These are phyloP conservation scores for Diachasmimorpha longicaudata DNA, from an alignment of 1,140 invertebrate genomes.

Conservation along the genomic window DNA sequence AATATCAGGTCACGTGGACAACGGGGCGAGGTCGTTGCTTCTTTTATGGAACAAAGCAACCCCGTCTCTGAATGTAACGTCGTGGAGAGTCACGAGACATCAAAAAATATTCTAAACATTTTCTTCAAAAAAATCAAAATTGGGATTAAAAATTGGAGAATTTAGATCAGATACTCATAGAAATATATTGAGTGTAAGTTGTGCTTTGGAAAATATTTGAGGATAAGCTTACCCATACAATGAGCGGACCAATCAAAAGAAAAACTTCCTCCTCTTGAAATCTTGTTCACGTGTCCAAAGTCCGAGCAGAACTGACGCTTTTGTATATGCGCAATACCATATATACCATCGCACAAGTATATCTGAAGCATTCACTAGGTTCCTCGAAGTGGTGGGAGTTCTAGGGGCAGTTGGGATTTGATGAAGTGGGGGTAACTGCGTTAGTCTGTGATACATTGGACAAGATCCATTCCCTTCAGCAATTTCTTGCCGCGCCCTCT, in stretches of 20 bases:
- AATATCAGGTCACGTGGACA: not conserved
- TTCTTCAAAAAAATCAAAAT: too few relatives aligned
- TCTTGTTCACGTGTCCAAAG: constrained; percentile 46
- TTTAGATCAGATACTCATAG: too few relatives aligned
- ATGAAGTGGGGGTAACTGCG: too few relatives aligned
- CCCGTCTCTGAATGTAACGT: not conserved
- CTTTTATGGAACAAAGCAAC: not conserved
- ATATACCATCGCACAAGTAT: constrained; percentile 22
- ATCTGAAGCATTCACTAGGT: too few relatives aligned
- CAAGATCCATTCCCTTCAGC: too few relatives aligned
- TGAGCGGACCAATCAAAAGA: constrained; percentile 62
- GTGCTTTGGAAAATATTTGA: too few relatives aligned
- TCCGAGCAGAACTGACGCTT: constrained; percentile 47
- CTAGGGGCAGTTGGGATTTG: too few relatives aligned
- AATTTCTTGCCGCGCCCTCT: too few relatives aligned
- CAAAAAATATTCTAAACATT: not conserved
- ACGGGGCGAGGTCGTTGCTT: not conserved
- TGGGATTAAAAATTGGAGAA: too few relatives aligned
- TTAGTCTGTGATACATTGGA: too few relatives aligned
- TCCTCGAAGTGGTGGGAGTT: too few relatives aligned
- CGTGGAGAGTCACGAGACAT: not conserved
- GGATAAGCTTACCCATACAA: constrained; percentile 59
- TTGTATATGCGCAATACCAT: constrained; percentile 27
- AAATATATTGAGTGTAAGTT: too few relatives aligned
- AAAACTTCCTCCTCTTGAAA: constrained; percentile 53